phyloP scores from a whole-genome alignment of 2,888 invertebrate species.

The Caenorhabditis uteleia region DNA sequence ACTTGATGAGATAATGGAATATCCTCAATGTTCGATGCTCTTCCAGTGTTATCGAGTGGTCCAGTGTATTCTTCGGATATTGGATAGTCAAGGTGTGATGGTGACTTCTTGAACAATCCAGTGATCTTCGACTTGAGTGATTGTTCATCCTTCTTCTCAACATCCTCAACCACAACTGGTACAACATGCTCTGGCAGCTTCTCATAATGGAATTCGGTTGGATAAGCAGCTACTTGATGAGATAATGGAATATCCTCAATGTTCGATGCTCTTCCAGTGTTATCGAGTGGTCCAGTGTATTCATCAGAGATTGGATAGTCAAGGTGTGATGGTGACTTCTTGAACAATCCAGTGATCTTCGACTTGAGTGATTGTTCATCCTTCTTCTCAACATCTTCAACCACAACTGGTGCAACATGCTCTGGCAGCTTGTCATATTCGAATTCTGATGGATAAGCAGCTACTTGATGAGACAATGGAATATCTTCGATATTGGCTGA shows the following conservation, averaged over 20 bases:
- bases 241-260: slow-evolving; percentile 17
- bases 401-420: slow-evolving; percentile 2
- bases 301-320: slow-evolving; percentile 28
- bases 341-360: slow-evolving; percentile 37
- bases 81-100: slow-evolving; percentile 10
- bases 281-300: slow-evolving; percentile 17
- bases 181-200: slow-evolving; percentile 11
- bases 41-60: slow-evolving; percentile 9
- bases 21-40: slow-evolving; percentile 6
- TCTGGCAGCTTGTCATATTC: slow-evolving; percentile 19
- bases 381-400: slow-evolving; percentile 22
- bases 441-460: slow-evolving; percentile 40
- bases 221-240: slow-evolving; percentile 8
- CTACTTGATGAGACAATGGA: slow-evolving; percentile 41
- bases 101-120: slow-evolving; percentile 21
- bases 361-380: slow-evolving; percentile 11
- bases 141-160: slow-evolving; percentile 14
- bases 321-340: slow-evolving; percentile 15
- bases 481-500: slow-evolving; percentile 36
- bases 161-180: slow-evolving; percentile 12
- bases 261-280: slow-evolving; percentile 14
- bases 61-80: slow-evolving; percentile 6
- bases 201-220: slow-evolving; percentile 16
- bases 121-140: slow-evolving; percentile 17
- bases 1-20: slow-evolving; percentile 3